Percentiles rank a stretch among this genome's conserved stretches.
Evolutionary conservation across 2,888 invertebrate species (phyloP).

Genomic region (Hypsopygia costalis): DNA sequence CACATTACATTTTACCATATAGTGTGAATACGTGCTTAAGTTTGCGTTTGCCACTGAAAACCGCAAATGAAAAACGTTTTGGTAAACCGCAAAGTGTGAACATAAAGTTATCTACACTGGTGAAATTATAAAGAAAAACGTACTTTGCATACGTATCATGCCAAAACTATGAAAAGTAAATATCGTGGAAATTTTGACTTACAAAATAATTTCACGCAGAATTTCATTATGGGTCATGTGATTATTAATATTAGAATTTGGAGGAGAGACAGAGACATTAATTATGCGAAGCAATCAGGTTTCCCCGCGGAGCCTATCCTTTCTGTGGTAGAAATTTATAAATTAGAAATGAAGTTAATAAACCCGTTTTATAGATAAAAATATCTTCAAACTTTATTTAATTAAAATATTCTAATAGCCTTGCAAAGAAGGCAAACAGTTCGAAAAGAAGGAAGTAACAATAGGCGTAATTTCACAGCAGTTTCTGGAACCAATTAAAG

Average conservation of each 20-base stretch:
- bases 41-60: too few relatives aligned
- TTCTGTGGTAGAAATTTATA: not conserved
- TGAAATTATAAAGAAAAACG: too few relatives aligned
- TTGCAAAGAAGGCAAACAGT: conserved; percentile 30
- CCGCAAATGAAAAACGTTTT: too few relatives aligned
- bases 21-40: too few relatives aligned
- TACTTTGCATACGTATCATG: too few relatives aligned
- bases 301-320: not conserved
- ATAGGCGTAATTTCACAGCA: conserved; percentile 46
- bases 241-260: not conserved
- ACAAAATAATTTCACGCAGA: not conserved
- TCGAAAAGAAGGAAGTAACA: conserved; percentile 39
- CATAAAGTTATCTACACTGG: too few relatives aligned
- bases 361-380: conserved; percentile 1
- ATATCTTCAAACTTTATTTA: conserved; percentile 22
- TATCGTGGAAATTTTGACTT: conserved; percentile 4
- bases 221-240: not conserved
- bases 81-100: too few relatives aligned
- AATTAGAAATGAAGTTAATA: not conserved
- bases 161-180: too few relatives aligned
- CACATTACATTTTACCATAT: too few relatives aligned
- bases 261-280: conserved; percentile 23
- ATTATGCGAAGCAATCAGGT: conserved; percentile 28
- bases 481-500: conserved; percentile 66
- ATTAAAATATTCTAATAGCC: conserved; percentile 39